Evolutionary conservation across 1,140 invertebrate genomes (phyloP).

Genomic region (Plutomurus gul): DNA sequence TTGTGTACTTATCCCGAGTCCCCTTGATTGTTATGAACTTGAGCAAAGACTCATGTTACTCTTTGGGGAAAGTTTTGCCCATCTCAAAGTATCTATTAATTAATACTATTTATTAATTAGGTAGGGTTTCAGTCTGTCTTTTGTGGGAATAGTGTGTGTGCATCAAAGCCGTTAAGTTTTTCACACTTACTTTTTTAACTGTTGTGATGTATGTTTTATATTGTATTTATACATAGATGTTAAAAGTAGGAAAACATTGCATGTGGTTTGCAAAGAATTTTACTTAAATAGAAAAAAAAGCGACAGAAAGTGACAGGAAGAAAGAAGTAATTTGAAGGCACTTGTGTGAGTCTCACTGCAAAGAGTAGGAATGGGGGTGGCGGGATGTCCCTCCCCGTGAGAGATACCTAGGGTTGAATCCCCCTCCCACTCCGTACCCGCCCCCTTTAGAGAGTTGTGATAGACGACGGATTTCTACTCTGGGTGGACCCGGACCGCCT

Average conservation of each 20-base stretch:
- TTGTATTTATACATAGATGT: too few relatives aligned
- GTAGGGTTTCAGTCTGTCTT: too few relatives aligned
- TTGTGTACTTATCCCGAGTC: too few relatives aligned
- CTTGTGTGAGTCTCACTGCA: conserved; percentile 54
- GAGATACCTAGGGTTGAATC: conserved; percentile 55
- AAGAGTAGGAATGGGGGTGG: conserved; percentile 54
- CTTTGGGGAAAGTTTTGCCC: too few relatives aligned
- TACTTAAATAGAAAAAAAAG: conserved; percentile 5
- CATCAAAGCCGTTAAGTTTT: too few relatives aligned
- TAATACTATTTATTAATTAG: too few relatives aligned
- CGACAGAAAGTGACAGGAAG: conserved; percentile 45
- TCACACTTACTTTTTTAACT: too few relatives aligned
- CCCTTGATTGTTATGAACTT: too few relatives aligned
- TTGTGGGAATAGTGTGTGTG: too few relatives aligned
- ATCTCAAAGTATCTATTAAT: too few relatives aligned
- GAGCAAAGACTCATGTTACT: too few relatives aligned
- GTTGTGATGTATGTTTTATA: too few relatives aligned
- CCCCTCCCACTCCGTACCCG: conserved; percentile 34
- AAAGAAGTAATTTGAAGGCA: conserved; percentile 53
- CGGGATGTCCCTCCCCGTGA: conserved; percentile 52
- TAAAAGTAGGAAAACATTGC: not conserved
- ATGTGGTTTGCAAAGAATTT: not conserved
- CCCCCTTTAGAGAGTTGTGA: conserved; percentile 51
- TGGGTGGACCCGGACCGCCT: conserved; percentile 30
- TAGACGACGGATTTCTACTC: conserved; percentile 42